phyloP scores from a whole-genome alignment of 2,113 vertebrate genomes.

The Acinonyx jubatus region DNA sequence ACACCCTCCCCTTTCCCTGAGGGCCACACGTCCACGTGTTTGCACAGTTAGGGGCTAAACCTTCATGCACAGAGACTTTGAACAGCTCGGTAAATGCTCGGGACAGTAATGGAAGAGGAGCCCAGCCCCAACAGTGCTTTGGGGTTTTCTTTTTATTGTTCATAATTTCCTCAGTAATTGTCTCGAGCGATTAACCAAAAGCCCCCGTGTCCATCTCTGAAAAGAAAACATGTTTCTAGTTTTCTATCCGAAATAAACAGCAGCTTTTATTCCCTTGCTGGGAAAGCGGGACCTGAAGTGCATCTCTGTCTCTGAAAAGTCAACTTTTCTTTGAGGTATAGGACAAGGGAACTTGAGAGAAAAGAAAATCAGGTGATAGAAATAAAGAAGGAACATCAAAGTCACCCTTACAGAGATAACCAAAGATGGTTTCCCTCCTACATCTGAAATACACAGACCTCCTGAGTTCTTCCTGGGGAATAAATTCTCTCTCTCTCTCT shows the following conservation, averaged over 20 bases:
- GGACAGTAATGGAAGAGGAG: background rate
- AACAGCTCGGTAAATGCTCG: background rate
- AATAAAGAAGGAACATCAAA: background rate
- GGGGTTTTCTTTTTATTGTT: background rate
- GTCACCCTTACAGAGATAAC: background rate
- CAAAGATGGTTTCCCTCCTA: background rate
- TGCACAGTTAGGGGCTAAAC: background rate
- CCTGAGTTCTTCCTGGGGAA: background rate
- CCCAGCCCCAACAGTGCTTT: background rate
- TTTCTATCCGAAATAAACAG: background rate
- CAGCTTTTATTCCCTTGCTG: background rate
- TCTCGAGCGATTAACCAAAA: background rate
- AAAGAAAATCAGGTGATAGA: background rate
- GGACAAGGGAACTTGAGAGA: background rate
- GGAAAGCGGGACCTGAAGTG: background rate
- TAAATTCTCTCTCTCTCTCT: background rate
- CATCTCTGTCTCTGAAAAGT: background rate
- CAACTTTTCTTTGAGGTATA: background rate
- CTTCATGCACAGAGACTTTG: background rate
- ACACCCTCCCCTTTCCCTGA: background rate
- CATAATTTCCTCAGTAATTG: background rate
- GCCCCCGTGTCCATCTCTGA: background rate
- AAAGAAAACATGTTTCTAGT: background rate
- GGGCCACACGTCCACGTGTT: background rate
- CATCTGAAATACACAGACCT: background rate